Conservation (phyloP, 2,113 vertebrate genomes). For the Prietella phreatophila region DNA sequence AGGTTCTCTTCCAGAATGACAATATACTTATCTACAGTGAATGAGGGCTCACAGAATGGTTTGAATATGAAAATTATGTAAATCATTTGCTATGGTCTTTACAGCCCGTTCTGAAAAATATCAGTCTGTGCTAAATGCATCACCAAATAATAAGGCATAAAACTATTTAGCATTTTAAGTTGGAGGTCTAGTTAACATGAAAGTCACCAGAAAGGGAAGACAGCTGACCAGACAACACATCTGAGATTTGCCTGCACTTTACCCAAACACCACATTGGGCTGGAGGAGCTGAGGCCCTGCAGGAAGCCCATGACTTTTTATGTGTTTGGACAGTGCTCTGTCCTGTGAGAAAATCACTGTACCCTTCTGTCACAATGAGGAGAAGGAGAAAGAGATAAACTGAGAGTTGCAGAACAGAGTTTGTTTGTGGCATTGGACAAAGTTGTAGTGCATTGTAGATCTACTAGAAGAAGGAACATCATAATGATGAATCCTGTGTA, state of each 20-base stretch:
- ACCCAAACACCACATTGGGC: conserved; percentile 61
- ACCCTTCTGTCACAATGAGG: conserved; percentile 32
- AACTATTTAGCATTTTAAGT: conserved; percentile 2
- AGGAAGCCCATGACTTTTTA: conserved; percentile 61
- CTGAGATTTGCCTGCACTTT: conserved; percentile 21
- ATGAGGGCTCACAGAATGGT: too few relatives aligned
- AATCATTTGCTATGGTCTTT: too few relatives aligned
- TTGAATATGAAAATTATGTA: too few relatives aligned
- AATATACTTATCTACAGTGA: too few relatives aligned
- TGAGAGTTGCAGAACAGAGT: conserved; percentile 26
- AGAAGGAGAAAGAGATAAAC: conserved; percentile 9
- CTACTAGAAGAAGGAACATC: background rate
- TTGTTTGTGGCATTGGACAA: conserved; percentile 28
- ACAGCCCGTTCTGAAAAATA: background rate
- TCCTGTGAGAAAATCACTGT: conserved; percentile 52
- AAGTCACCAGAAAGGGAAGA: conserved; percentile 12
- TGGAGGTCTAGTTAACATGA: conserved; percentile 19
- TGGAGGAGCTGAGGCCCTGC: conserved; percentile 54
- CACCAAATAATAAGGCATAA: background rate
- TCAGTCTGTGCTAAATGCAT: background rate
- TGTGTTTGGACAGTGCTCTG: conserved; percentile 60
- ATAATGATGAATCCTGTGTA: conserved; percentile 9
- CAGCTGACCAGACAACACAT: conserved; percentile 26
- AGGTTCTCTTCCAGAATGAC: background rate
- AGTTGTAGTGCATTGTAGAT: background rate